Conservation (phyloP, 53 echinoderm and acorn worm species). For the Henricia sp. region DNA sequence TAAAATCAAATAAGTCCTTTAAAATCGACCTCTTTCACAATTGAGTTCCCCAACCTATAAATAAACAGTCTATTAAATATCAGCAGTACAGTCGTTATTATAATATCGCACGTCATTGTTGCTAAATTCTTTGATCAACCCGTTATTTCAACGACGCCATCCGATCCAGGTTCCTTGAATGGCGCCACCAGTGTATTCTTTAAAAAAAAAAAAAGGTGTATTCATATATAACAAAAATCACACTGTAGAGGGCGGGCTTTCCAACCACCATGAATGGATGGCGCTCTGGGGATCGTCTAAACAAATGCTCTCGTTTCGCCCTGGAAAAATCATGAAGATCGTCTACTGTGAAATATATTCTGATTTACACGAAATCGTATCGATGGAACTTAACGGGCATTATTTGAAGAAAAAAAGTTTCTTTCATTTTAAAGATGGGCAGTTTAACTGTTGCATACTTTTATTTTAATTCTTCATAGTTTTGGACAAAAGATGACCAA, state of each 20-base stretch:
- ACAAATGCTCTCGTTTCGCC: neutral
- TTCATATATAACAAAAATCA: neutral
- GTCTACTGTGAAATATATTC: no score
- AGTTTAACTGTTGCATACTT: neutral
- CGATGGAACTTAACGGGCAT: neutral
- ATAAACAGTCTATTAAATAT: no score
- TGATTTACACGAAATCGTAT: no score
- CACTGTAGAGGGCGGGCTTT: conserved; percentile 43
- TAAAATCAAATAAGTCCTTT: no score
- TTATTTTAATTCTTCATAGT: neutral
- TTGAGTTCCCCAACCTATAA: no score
- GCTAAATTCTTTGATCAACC: no score
- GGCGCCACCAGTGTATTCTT: neutral
- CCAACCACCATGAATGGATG: neutral
- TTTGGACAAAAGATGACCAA: no score
- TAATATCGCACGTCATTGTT: no score
- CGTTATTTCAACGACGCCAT: no score
- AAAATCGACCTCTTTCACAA: no score
- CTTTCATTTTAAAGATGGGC: neutral
- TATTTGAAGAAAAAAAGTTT: neutral
- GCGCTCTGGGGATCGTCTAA: conserved; percentile 35
- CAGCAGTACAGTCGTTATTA: no score
- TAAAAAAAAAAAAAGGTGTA: neutral
- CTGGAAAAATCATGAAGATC: neutral
- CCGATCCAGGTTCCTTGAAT: no score